A percentile compares a stretch with the other conserved stretches of the same genome.
These are phyloP conservation scores for Prietella phreatophila DNA, from an alignment of 2,113 vertebrate genomes.

Conservation along the genomic window DNA sequence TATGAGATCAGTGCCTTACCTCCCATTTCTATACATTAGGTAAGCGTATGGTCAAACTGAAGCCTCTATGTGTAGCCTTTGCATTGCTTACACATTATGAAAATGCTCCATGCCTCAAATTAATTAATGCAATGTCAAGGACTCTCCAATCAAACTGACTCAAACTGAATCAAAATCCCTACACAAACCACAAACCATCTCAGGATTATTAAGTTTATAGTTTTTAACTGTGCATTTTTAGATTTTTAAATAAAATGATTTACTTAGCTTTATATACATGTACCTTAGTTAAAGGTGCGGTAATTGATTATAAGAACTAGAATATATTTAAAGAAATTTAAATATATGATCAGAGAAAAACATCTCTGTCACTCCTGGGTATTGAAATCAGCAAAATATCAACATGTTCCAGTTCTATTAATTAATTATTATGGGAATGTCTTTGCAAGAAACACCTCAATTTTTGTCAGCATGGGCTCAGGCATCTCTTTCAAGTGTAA, in stretches of 20 bases:
- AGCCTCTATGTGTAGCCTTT: too few relatives aligned
- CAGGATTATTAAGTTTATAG: background rate
- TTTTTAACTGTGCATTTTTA: background rate
- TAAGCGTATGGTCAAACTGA: too few relatives aligned
- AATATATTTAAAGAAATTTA: too few relatives aligned
- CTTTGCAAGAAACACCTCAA: too few relatives aligned
- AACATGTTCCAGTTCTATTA: too few relatives aligned
- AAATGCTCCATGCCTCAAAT: too few relatives aligned
- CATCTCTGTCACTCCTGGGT: background rate
- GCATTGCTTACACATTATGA: too few relatives aligned
- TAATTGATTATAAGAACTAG: background rate
- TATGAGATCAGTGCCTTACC: too few relatives aligned
- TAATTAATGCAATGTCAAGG: too few relatives aligned
- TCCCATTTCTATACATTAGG: too few relatives aligned
- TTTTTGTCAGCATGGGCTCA: background rate
- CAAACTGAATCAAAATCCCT: conserved; percentile 2
- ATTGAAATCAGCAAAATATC: background rate
- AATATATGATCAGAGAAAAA: background rate
- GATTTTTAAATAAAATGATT: conserved; percentile 11
- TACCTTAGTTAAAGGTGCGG: background rate
- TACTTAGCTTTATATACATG: background rate
- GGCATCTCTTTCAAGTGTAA: background rate
- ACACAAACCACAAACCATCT: background rate
- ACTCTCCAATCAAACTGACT: too few relatives aligned
- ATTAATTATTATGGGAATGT: too few relatives aligned